Conservation (phyloP, 2,888 invertebrate species). For the Chaetoderma sp. region DNA sequence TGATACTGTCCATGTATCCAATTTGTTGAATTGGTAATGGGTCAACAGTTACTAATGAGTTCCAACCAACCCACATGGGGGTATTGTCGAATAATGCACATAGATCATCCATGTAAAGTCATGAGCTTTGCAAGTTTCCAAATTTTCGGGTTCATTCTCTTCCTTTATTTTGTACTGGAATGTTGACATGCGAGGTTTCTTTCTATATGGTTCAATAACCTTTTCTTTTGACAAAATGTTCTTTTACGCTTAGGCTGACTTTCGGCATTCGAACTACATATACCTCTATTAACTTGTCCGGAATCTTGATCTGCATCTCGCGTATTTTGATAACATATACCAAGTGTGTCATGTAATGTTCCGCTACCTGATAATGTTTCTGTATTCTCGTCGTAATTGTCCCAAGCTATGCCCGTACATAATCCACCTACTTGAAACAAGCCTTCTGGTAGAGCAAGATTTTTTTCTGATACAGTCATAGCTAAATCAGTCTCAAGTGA, state of each 20-base stretch:
- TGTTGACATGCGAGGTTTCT: slow-evolving; percentile 23
- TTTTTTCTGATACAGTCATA: neutral
- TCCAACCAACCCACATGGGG: slow-evolving; percentile 41
- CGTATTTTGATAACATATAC: slow-evolving; percentile 25
- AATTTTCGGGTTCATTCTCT: too few species aligned
- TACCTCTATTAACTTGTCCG: too few species aligned
- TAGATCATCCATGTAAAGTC: too few species aligned
- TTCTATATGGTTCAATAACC: slow-evolving; percentile 14
- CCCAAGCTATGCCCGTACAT: slow-evolving; percentile 19
- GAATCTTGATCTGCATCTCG: neutral
- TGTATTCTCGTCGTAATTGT: slow-evolving; percentile 25
- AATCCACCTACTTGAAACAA: neutral
- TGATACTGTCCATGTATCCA: slow-evolving; percentile 33
- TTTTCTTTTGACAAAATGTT: too few species aligned
- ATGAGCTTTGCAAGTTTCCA: too few species aligned
- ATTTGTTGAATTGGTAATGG: slow-evolving; percentile 27
- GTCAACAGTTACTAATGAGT: slow-evolving; percentile 18
- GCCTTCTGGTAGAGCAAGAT: slow-evolving; percentile 7
- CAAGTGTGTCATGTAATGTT: slow-evolving; percentile 30
- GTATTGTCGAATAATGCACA: too few species aligned
- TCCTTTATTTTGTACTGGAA: too few species aligned
- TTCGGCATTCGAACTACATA: too few species aligned
- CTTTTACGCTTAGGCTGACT: too few species aligned
- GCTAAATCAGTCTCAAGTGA: slow-evolving; percentile 16
- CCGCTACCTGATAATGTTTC: slow-evolving; percentile 19